These are phyloP conservation scores for Nyctibius bracteatus DNA, from an alignment of 2,113 vertebrate genomes.

Conservation along the genomic window DNA sequence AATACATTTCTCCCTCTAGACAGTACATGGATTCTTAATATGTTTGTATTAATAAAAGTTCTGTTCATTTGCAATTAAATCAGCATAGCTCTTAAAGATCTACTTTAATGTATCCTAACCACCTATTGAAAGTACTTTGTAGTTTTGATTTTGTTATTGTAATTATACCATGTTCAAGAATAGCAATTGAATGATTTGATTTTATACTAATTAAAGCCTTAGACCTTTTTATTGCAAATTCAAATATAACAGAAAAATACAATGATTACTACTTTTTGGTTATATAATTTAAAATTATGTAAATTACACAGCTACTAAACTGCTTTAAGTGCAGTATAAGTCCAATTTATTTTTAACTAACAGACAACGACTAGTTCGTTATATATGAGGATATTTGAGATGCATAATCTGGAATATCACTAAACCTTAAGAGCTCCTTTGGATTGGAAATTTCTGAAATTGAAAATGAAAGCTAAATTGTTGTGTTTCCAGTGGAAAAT, in stretches of 20 bases:
- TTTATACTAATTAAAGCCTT: constrained; percentile 12
- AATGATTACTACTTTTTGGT: constrained; percentile 23
- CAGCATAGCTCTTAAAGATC: background rate
- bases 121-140: background rate
- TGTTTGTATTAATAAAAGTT: background rate
- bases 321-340: background rate
- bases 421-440: background rate
- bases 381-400: background rate
- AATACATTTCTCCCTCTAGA: background rate
- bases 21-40: background rate
- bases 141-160: constrained; percentile 11
- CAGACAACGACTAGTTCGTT: background rate
- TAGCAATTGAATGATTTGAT: background rate
- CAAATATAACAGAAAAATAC: constrained; percentile 6
- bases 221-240: constrained; percentile 26
- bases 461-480: background rate
- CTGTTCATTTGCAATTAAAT: background rate
- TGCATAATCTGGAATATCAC: background rate
- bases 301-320: constrained; percentile 12
- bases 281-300: constrained; percentile 44
- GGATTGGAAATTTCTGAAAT: background rate
- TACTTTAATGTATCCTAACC: background rate
- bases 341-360: constrained; percentile 21
- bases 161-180: constrained; percentile 22
- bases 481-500: background rate